A percentile compares a stretch with the other conserved stretches of the same genome.
These are phyloP conservation scores for Helleia helle DNA, from an alignment of 2,888 invertebrate genomes.

Conservation along the genomic window DNA sequence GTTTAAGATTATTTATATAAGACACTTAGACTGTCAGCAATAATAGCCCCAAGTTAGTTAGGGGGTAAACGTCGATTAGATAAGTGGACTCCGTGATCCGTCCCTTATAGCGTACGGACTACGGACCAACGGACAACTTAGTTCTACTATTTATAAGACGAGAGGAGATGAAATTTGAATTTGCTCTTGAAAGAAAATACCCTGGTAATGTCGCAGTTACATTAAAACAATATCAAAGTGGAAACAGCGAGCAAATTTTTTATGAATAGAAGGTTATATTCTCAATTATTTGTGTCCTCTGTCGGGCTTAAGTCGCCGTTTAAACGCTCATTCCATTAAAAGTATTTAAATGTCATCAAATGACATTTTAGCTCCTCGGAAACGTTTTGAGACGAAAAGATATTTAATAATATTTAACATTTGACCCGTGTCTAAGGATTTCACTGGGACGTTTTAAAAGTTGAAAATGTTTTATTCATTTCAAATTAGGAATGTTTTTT, in stretches of 20 bases:
- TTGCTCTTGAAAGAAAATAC: constrained; percentile 3
- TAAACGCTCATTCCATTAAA: constrained; percentile 3
- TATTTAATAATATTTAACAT: no score
- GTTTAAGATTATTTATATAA: no score
- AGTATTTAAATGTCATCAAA: constrained; percentile 2
- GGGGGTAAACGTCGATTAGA: no score
- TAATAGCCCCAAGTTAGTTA: no score
- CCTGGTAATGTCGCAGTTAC: constrained; percentile 2
- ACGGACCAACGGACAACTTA: no score
- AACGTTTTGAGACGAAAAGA: neutral
- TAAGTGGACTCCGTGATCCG: no score
- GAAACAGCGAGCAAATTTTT: neutral
- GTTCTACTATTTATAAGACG: neutral
- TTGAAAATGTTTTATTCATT: no score
- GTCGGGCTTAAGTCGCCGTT: neutral
- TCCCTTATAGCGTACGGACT: no score
- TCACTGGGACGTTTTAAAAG: no score
- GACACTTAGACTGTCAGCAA: no score
- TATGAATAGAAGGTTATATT: constrained; percentile 1
- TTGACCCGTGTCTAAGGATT: no score
- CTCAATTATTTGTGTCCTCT: constrained; percentile 3
- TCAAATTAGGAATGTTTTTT: no score
- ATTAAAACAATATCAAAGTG: constrained; percentile 5
- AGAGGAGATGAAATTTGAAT: neutral
- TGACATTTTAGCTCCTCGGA: neutral